Evolutionary conservation across 2,888 invertebrate genomes (phyloP).

Genomic region (Diachrysia chrysitis): DNA sequence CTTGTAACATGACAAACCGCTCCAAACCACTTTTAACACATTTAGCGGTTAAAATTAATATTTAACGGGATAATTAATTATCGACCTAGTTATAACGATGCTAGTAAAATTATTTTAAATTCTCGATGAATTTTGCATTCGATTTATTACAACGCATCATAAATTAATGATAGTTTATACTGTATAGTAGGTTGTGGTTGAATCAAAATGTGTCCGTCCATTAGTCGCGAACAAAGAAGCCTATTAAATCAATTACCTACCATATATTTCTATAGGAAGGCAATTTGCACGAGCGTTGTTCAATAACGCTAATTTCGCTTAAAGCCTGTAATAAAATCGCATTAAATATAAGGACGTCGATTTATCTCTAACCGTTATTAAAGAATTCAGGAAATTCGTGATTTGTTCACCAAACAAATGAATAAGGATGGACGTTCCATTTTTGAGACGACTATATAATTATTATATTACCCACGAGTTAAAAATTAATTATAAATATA

Average conservation of each 20-base stretch:
- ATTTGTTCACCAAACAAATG: not conserved
- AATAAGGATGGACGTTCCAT: not conserved
- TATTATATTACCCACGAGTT: no score
- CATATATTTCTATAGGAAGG: slow-evolving; percentile 71
- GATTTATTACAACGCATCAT: slow-evolving; percentile 36
- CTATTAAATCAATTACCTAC: slow-evolving; percentile 84
- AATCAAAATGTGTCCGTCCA: slow-evolving; percentile 55
- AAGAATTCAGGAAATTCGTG: slow-evolving; percentile 13
- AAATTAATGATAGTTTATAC: slow-evolving; percentile 50
- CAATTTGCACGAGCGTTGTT: slow-evolving; percentile 75
- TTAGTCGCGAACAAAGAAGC: slow-evolving; percentile 73
- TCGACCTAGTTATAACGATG: slow-evolving; percentile 4
- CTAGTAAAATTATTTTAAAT: slow-evolving; percentile 9
- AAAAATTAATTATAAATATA: no score
- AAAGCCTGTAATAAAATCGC: slow-evolving; percentile 80
- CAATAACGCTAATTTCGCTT: slow-evolving; percentile 82
- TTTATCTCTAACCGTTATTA: slow-evolving; percentile 58
- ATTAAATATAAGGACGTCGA: slow-evolving; percentile 73
- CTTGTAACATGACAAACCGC: slow-evolving; percentile 3
- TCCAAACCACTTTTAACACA: slow-evolving; percentile 1
- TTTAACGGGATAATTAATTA: slow-evolving; percentile 2
- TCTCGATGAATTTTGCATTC: slow-evolving; percentile 12
- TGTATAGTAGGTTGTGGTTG: slow-evolving; percentile 43
- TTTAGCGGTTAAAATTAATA: slow-evolving; percentile 1
- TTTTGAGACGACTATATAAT: not conserved